A percentile compares a stretch with the other conserved stretches of the same genome.
These are phyloP conservation scores for Aselliscus stoliczkanus DNA, from an alignment of 2,797 vertebrate genomes.

Conservation along the genomic window DNA sequence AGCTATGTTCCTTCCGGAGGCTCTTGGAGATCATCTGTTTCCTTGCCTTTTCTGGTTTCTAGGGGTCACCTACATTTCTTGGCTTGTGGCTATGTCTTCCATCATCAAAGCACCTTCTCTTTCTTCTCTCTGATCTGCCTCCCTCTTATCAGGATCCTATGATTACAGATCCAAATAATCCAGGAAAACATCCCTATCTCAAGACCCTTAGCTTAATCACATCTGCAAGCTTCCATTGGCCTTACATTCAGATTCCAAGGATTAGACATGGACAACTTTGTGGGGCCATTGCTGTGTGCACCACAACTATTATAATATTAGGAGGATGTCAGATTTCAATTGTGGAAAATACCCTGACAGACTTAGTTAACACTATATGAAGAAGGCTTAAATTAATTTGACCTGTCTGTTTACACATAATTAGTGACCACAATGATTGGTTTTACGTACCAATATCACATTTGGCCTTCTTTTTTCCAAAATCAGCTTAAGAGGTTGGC, in stretches of 20 bases:
- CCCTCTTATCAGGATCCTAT: not conserved
- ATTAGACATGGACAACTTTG: not conserved
- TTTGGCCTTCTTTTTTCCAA: constrained; percentile 4
- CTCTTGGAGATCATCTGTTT: not conserved
- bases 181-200: not conserved
- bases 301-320: not conserved
- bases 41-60: not conserved
- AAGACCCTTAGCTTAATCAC: not conserved
- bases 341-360: not conserved
- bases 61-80: not conserved
- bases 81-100: not conserved
- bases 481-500: not conserved
- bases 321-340: not conserved
- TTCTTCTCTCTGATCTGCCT: not conserved
- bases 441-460: not conserved
- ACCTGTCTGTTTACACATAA: not conserved
- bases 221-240: not conserved
- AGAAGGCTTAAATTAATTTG: not conserved
- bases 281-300: not conserved
- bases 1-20: not conserved
- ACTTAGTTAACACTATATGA: not conserved
- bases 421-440: not conserved
- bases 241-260: not conserved
- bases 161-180: not conserved
- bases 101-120: not conserved